These are phyloP conservation scores for Papilio dardanus DNA, from an alignment of 1,140 invertebrate species.

Conservation along the genomic window DNA sequence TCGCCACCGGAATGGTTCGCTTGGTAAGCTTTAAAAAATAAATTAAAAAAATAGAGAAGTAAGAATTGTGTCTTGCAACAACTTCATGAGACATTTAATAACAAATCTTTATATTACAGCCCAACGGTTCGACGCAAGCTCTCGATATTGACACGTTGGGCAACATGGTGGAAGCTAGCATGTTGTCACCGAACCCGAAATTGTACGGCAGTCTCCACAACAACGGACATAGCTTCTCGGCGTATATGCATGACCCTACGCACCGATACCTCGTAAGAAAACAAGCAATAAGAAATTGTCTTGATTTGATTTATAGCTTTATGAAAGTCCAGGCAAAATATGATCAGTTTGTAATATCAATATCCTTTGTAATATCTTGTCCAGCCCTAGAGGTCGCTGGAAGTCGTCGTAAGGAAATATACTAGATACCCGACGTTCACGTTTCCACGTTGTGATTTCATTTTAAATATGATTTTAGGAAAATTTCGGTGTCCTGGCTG, in stretches of 20 bases:
- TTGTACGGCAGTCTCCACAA: constrained; percentile 87
- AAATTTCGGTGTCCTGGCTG: constrained; percentile 85
- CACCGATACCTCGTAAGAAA: constrained; percentile 82
- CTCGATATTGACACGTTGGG: constrained; percentile 86
- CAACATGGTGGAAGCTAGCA: constrained; percentile 84
- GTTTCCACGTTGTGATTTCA: no score
- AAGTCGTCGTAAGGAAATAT: no score
- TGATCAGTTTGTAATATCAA: no score
- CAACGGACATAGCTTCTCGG: constrained; percentile 84
- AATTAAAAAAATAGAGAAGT: no score
- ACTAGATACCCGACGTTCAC: no score
- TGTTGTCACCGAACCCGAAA: constrained; percentile 82
- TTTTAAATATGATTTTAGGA: constrained; percentile 67
- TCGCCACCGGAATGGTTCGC: constrained; percentile 81
- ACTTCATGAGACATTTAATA: not conserved
- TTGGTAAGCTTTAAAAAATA: constrained; percentile 49
- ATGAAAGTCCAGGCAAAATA: no score
- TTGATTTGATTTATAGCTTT: no score
- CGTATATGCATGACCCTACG: constrained; percentile 86
- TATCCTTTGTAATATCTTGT: no score
- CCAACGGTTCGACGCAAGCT: constrained; percentile 66
- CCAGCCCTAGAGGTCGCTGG: no score
- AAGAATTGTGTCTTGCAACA: no score
- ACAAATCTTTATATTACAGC: constrained; percentile 54
- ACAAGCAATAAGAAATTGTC: not conserved